These are phyloP conservation scores for Sturnus vulgaris DNA, from an alignment of 2,113 vertebrate genomes.

Conservation along the genomic window DNA sequence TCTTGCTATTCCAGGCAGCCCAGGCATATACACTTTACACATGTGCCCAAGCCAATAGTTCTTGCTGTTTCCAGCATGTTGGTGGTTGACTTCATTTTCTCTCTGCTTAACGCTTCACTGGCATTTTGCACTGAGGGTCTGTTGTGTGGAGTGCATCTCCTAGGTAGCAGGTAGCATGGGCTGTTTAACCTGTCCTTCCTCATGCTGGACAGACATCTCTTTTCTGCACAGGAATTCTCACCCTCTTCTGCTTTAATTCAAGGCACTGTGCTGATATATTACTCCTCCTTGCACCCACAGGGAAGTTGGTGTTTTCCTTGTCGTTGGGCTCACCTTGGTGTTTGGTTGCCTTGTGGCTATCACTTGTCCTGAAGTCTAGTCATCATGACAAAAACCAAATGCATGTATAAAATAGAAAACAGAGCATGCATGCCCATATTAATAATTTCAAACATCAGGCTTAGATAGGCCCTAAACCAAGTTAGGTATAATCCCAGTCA, in stretches of 20 bases:
- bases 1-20: background rate
- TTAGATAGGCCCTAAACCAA: background rate
- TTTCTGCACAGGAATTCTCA: slow-evolving; percentile 1
- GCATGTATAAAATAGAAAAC: background rate
- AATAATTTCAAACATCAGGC: background rate
- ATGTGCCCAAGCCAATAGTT: background rate
- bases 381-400: background rate
- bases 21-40: background rate
- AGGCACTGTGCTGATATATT: background rate
- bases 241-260: background rate
- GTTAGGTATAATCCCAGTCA: background rate
- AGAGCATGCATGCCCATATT: rapidly evolving
- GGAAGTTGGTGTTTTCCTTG: background rate
- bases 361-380: background rate
- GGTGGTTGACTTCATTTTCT: background rate
- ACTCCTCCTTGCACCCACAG: background rate
- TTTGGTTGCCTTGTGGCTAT: background rate
- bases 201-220: background rate
- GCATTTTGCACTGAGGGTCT: background rate
- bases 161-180: background rate
- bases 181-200: background rate
- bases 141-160: background rate
- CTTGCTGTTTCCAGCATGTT: background rate
- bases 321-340: background rate
- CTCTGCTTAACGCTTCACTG: background rate